Evolutionary conservation across 1,140 invertebrate species (phyloP).

Genomic region (Drosophila arawakana): DNA sequence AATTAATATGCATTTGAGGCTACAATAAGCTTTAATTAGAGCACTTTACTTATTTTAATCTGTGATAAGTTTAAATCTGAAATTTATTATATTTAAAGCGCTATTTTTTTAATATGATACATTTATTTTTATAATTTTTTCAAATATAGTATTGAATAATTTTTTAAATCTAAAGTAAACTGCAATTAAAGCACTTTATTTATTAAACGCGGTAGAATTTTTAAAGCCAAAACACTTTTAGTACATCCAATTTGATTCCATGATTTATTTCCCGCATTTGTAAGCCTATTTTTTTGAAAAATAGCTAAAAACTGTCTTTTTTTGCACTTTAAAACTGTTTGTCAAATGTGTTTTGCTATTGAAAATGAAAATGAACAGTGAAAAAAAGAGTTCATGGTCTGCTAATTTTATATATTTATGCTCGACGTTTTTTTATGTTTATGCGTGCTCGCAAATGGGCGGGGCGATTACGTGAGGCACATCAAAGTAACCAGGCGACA

Average conservation of each 20-base stretch:
- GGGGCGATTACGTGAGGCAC: conserved; percentile 65
- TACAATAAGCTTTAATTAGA: too few relatives aligned
- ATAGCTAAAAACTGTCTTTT: conserved; percentile 1
- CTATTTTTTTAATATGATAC: too few relatives aligned
- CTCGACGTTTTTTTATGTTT: conserved; percentile 57
- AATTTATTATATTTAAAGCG: too few relatives aligned
- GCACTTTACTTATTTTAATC: too few relatives aligned
- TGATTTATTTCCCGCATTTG: not conserved
- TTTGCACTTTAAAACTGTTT: conserved; percentile 5
- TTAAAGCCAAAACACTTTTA: not conserved
- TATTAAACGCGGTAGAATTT: too few relatives aligned
- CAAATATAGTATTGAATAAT: too few relatives aligned
- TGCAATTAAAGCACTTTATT: too few relatives aligned
- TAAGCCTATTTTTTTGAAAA: not conserved
- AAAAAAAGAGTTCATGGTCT: conserved; percentile 44
- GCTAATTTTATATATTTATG: conserved; percentile 42
- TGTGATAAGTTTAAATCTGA: too few relatives aligned
- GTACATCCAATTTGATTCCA: not conserved
- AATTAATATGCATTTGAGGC: too few relatives aligned
- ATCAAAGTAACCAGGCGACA: conserved; percentile 68
- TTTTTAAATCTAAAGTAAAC: too few relatives aligned
- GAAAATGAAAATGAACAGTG: not conserved
- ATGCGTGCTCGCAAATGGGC: conserved; percentile 33
- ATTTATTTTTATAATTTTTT: too few relatives aligned
- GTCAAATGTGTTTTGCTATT: conserved; percentile 6